Evolutionary conservation across 2,888 invertebrate genomes (phyloP), one percentile per base, ranked within the genome.

Genomic region (Polylopha cassiicola): DNA sequence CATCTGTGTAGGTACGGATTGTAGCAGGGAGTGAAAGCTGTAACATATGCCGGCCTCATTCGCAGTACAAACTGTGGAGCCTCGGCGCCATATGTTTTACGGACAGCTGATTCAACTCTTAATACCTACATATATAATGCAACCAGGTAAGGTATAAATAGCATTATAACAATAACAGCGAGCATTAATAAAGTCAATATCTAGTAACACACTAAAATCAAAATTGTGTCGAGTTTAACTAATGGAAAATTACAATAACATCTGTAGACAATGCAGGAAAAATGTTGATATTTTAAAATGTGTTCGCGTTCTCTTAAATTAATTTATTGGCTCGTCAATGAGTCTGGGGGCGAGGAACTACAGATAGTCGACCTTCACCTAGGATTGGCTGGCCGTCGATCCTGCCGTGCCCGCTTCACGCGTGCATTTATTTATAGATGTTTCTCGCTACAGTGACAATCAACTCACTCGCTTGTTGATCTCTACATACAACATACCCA

Each of bases 1-100:
- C 51, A 52, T 50, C 51, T 51, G 56, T 65, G 66, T 71, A 71
- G 74, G 72, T 62, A 68, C 59, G 61, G 71, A 73, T 69, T 76
- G 72, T 77, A 69, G 70, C 65, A 71, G 72, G 71, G 76, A 84
- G 84, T 81, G 82, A 85, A 84, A 84, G 84, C 80, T 73, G 73
- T 63, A 72, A 73, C 81, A 84, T 79, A 79, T 77, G 82, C 65
- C 68, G 77, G 68, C 79, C 84, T 77, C 80, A 76, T 79, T 84
- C 74, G 67, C 64, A 73, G 72, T 74, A 75, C 73, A 66, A 74
- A 74, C 72, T 73, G 77, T 72, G 71, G 71, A 77, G 20, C 70
- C 73, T 72, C 69, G 63, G 56, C 69, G 73, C 84, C 84, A 84
- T 84, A 82, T 85, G 84, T 73, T 68, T 62, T 64, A 51, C 56